These are phyloP conservation scores for Trichogramma dendrolimi DNA, from an alignment of 2,888 invertebrate species.

Conservation along the genomic window DNA sequence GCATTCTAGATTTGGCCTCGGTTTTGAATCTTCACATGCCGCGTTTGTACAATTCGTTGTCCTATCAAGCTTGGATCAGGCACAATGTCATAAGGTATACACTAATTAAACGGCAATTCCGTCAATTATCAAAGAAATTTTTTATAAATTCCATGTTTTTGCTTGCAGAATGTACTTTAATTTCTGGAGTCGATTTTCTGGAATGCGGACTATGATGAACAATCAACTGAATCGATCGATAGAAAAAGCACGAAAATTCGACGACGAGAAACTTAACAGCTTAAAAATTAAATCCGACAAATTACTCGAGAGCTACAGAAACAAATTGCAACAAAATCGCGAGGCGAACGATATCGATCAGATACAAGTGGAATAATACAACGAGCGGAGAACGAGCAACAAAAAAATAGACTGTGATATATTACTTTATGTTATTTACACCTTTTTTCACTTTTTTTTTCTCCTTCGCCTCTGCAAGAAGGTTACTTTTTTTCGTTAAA, in stretches of 20 bases:
- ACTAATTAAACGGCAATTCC: not conserved
- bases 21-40: slow-evolving; percentile 40
- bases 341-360: no score
- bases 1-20: slow-evolving; percentile 41
- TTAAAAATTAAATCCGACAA: slow-evolving; percentile 30
- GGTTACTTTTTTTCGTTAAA: no score
- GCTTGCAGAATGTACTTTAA: slow-evolving; percentile 33
- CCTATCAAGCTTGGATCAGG: slow-evolving; percentile 32
- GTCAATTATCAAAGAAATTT: not conserved
- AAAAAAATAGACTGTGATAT: no score
- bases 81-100: slow-evolving; percentile 32
- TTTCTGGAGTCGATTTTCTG: slow-evolving; percentile 27
- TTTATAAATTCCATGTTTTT: not conserved
- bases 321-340: not conserved
- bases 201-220: slow-evolving; percentile 29
- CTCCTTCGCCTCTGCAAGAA: no score
- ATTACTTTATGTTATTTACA: no score
- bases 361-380: no score
- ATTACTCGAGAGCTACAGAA: slow-evolving; percentile 15
- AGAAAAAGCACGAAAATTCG: slow-evolving; percentile 32
- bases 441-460: no score
- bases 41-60: slow-evolving; percentile 33
- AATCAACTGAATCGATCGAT: slow-evolving; percentile 18
- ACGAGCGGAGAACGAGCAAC: no score
- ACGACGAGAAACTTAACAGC: slow-evolving; percentile 26